Evolutionary conservation across 37 sponge, comb jelly and placozoan genomes (phyloP).

Genomic region (Spongilla lacustris): DNA sequence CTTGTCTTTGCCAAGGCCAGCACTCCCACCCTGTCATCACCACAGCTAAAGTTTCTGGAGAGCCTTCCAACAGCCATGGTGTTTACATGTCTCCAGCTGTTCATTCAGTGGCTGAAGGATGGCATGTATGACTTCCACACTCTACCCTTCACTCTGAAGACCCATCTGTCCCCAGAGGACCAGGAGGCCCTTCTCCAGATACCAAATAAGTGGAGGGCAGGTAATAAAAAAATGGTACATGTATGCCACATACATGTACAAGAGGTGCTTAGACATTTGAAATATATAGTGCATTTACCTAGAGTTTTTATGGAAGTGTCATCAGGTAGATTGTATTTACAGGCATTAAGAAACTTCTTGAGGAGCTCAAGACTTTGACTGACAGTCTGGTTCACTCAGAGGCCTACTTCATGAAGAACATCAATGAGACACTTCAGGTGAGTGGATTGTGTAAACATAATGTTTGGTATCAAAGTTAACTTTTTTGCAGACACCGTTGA

Average conservation of each 20-base stretch:
- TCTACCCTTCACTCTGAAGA: slow-evolving; percentile 59
- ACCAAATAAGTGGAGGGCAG: slow-evolving; percentile 1
- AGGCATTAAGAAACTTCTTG: neutral
- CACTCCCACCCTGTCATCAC: slow-evolving; percentile 1
- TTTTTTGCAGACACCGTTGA: slow-evolving; percentile 15
- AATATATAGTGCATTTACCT: no score
- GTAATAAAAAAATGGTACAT: neutral
- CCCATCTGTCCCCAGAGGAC: slow-evolving; percentile 23
- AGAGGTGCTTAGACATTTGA: no score
- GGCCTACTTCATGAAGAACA: neutral
- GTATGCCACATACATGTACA: neutral
- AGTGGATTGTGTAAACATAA: neutral
- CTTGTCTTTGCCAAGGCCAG: neutral
- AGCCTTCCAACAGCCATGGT: neutral
- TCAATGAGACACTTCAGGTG: slow-evolving; percentile 7
- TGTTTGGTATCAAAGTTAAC: neutral
- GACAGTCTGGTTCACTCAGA: slow-evolving; percentile 8
- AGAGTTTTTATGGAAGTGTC: no score
- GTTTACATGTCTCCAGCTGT: slow-evolving; percentile 2
- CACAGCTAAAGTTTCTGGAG: neutral
- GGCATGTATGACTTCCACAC: slow-evolving; percentile 49
- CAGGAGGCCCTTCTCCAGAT: neutral
- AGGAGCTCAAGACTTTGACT: slow-evolving; percentile 10
- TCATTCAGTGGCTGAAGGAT: slow-evolving; percentile 47
- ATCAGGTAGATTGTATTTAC: neutral